Evolutionary conservation across 2,888 invertebrate species (phyloP), one percentile per base, ranked within the genome.

Genomic region (Augiades crinisus): DNA sequence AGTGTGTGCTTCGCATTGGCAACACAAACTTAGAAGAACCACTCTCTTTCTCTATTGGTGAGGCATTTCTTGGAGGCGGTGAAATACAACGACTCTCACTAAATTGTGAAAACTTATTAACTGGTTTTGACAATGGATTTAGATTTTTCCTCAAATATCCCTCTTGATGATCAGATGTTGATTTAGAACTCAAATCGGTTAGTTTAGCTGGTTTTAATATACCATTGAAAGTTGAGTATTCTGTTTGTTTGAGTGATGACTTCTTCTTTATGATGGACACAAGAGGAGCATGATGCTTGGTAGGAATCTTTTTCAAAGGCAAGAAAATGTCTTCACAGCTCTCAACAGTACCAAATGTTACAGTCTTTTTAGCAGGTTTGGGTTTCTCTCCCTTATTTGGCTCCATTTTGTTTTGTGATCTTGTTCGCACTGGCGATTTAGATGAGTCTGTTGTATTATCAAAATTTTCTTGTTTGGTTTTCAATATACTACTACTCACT

Each of bases 1-100:
- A 96, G 75, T 96, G 94, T 10, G 92, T 94, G 88, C 96, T 96
- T 65, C 95, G 92, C 38, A 94, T 92, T 12, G 96, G 96, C 56
- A 96, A 81, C 22, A 95, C 92, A 88, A 96, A 96, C 75, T 93
- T 94, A 44, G 92, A 56, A 21, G 72, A 65, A 7, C 66, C 69
- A 63, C 61, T 72, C 30, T 87, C 86, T 63, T 78, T 85, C 30
- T 88, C 85, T 10, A 79, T 59, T 27, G 84, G 83, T 55, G 89
- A 89, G 41, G 69, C 55, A 60, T 76, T 85, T 60, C 84, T 77
- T 27, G 86, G 87, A 38, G 88, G 90, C 43, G 89, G 89, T 36
- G 90, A 89, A 50, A 82, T 80, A 53, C 87, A 85, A n/a, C 89
- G 72, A 49, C 71, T 79, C 56, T 88, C 88, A 71, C 74, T 81